Evolutionary conservation across 92 coral and sea anemone genomes (phyloP), one percentile per base, ranked within the genome.

Genomic region (Epizoanthus scotinus): DNA sequence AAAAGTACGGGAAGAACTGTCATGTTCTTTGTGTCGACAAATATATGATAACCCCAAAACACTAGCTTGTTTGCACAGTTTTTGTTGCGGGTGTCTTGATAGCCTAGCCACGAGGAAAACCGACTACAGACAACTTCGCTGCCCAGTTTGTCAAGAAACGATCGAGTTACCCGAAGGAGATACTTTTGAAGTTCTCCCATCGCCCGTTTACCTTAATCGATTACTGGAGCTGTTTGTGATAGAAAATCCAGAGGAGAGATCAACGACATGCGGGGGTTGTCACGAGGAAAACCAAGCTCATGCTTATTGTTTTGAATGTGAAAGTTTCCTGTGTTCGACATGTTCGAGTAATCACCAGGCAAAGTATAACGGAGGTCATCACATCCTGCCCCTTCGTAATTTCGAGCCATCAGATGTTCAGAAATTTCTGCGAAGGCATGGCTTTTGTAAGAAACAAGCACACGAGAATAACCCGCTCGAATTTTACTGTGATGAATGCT

Each of bases 51-150:
- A 75, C 68, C 81, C 81, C n/a, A 75, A 75, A 75, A 60, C 68
- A 15, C 81, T 75, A 2, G 54, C 81, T 14, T 75, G 81, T 42
- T 59, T 75, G 52, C 81, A 75, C 49, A 58, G 81, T 59, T 75
- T 75, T 28, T 75, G 81, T 75, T 75, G 81, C 53, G 81, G 81
- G 17, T 75, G 81, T 22, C 81, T 75, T 13, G 81, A 75, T 60
- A 75, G 81, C 67, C 22, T 75, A 68, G 81, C 81, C 24, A 75
- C 81, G 15, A 75, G 81, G 19, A 75, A 75, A 75, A 75, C 81
- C 55, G 68, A 75, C 81, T 75, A 75, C 81, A 75, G 81, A 75
- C 81, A 59, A 31, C 81, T 75, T 38, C 67, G 81, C 24, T 75
- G 81, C 57, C 81, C 81, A 40, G 68, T 75, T 75, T 75, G 81